Evolutionary conservation across 37 sponge, comb jelly and placozoan genomes (phyloP), one percentile per base, ranked within the genome.

Genomic region (Spongia lamella): DNA sequence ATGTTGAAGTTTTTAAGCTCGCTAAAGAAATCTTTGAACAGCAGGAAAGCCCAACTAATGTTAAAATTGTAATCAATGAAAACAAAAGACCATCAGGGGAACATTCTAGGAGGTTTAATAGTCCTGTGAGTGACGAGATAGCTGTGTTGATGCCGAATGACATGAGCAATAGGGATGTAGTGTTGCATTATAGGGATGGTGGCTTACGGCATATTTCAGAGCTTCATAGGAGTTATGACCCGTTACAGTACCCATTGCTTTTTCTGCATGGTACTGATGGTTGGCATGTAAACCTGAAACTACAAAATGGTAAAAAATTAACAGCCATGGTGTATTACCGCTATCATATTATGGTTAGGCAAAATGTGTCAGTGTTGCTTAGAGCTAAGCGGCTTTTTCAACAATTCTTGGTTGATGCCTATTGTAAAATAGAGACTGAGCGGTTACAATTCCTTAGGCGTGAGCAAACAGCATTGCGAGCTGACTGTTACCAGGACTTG

Each of bases 361-460:
- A 26, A 21, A 38, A 7, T 22, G 43, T 47, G 4, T 26, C 52
- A n/a, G 35, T 52, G 50, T 51, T 72, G 64, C 56, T 69, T 33
- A 60, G 1, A 16, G n/a, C 61, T 54, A 20, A 63, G 51, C 65
- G 47, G 11, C 63, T 84, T 36, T 81, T 84, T 36, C 84, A 88
- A 54, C 89, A 88, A 31, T 78, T 68, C 56, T 34, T 78, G 27
- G 89, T 88, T 13, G 89, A 84, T 47, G 55, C 38, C 36, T 78
- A 70, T 56, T 79, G 72, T 17, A 84, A 86, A 50, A 76, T 88
- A 4, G 89, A 84, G 50, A 55, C 84, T 58, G 88, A 77, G 36
- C 37, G 53, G 24, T 30, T 4, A 24, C 25, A 3, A 3, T 63
- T 63, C 37, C 83, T 87, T 26, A 38, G 79, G 35, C 21, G 37